A percentile compares a stretch with the other conserved stretches of the same genome.
phyloP scores from a whole-genome alignment of 2,888 invertebrate species.

The Bombyx huttoni region DNA sequence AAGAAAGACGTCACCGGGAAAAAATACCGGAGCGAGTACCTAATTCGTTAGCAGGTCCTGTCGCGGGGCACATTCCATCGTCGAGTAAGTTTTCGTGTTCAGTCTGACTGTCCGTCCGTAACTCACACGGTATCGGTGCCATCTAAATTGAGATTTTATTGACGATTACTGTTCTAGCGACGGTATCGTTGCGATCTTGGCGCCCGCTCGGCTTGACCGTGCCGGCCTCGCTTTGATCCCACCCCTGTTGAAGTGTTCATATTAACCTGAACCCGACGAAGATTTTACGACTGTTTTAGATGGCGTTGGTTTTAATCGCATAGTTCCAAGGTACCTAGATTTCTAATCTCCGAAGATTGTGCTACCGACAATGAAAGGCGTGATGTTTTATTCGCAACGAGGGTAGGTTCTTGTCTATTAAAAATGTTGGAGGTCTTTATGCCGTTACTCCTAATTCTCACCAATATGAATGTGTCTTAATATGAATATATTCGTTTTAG shows the following conservation, averaged over 20 bases:
- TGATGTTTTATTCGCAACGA: too few species aligned
- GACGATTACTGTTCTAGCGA: constrained; percentile 70
- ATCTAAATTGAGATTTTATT: constrained; percentile 73
- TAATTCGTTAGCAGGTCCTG: constrained; percentile 69
- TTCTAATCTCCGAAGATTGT: background rate
- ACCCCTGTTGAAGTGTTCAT: constrained; percentile 15
- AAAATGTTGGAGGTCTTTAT: too few species aligned
- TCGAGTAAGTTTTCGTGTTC: constrained; percentile 71
- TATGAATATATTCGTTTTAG: too few species aligned
- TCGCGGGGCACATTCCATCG: constrained; percentile 58
- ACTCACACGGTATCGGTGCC: constrained; percentile 67
- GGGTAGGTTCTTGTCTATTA: too few species aligned
- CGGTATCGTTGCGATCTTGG: constrained; percentile 71
- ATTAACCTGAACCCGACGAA: constrained; percentile 3
- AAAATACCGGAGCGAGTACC: constrained; percentile 42
- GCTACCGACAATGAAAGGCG: background rate
- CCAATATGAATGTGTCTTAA: too few species aligned
- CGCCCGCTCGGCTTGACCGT: constrained; percentile 44
- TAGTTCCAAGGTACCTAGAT: background rate
- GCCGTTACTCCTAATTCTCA: too few species aligned
- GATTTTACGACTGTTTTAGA: constrained; percentile 1
- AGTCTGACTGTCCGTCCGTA: constrained; percentile 58
- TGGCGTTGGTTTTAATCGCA: background rate
- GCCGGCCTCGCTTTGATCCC: constrained; percentile 37
- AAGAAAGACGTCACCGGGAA: constrained; percentile 13